phyloP scores from a whole-genome alignment of 2,113 vertebrate genomes.

The Stomatorhinus ivindoensis region DNA sequence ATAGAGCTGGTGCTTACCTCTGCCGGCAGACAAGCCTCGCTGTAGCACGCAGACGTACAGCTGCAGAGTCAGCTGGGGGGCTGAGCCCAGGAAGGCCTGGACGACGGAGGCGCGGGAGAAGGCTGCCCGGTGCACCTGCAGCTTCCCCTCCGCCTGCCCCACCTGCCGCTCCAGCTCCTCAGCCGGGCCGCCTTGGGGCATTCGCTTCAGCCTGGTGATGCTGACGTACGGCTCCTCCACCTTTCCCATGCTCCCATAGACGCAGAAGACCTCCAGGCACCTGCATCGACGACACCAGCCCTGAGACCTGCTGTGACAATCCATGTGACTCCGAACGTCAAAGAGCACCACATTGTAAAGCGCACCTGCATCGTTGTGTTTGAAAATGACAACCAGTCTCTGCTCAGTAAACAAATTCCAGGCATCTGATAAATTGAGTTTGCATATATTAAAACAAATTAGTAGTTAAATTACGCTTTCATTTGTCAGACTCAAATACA shows the following conservation, averaged over 20 bases:
- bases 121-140: constrained; percentile 83
- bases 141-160: constrained; percentile 89
- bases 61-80: constrained; percentile 91
- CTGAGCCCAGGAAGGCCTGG: constrained; percentile 94
- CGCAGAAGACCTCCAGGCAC: constrained; percentile 86
- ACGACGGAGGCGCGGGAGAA: constrained; percentile 91
- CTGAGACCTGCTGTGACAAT: background rate
- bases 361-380: background rate
- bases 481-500: background rate
- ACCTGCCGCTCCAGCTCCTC: constrained; percentile 91
- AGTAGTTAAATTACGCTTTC: background rate
- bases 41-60: constrained; percentile 86
- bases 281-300: constrained; percentile 45
- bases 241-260: constrained; percentile 74
- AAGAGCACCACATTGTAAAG: background rate
- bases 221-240: constrained; percentile 95
- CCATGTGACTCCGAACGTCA: background rate
- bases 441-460: background rate
- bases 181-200: constrained; percentile 73
- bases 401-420: background rate
- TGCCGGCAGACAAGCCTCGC: constrained; percentile 66
- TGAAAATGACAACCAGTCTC: background rate
- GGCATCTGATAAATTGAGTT: background rate
- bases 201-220: constrained; percentile 90
- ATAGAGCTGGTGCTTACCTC: constrained; percentile 73